Base-by-base conservation (phyloP, 1,140 invertebrate genomes). In the Pentalonia nigronervosa region DNA sequence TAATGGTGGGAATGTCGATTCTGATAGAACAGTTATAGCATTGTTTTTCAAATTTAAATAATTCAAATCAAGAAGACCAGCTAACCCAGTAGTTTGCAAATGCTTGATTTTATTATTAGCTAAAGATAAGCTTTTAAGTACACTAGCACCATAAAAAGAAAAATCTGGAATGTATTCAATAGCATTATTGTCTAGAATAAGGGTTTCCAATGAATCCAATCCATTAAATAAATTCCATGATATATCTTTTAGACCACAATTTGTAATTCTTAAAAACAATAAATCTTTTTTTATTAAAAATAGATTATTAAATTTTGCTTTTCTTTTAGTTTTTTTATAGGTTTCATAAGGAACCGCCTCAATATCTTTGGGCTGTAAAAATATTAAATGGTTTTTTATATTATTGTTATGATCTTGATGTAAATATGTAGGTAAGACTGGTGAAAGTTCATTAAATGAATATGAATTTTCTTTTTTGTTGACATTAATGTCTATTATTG, bases 211-310 rank as follows among this genome's bases (percentile, higher is more conserved):
- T 90, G 96, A 96, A 6, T 95, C 94, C 6, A 97, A 94, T 30
- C 96, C 96, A 93, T 97, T 96, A 94, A 97, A 97, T 96, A 97
- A 97, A 94, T 97, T 96, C 96, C 97, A 97, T 91, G 96, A 96
- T 93, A 97, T 95, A 94, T 96, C 96, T 94, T 96, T 95, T 41
- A 97, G 94, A 45, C 96, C 95, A 94, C 97, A 97, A 47, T 95
- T 95, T 36, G 96, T 95, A 6, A 97, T 96, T 94, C 96, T 95
- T 60, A 97, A 94, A 89, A 97, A 96, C 53, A 96, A 95, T 30
- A 97, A 94, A 92, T 95, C 95, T 48, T 95, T 95, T 93, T 97
- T 95, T 34, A 96, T 96, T 67, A 96, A 96, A 94, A 97, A 97
- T 45, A 96, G 47, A 95, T 94, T 95, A 96, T 94, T 81, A 94